phyloP scores from a whole-genome alignment of 2,888 invertebrate species.

The Rhingia rostrata region DNA sequence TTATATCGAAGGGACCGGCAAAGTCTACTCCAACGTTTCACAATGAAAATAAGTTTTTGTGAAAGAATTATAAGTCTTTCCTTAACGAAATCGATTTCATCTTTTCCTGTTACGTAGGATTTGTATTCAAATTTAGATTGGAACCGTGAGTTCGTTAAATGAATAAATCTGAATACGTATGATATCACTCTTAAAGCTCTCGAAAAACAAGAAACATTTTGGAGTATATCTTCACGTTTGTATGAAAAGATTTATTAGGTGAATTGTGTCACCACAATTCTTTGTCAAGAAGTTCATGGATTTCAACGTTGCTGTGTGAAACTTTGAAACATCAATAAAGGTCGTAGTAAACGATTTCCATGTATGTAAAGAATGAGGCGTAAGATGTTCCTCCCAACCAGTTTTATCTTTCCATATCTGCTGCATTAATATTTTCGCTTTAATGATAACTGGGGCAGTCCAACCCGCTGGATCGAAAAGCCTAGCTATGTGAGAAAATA shows the following conservation, averaged over 20 bases:
- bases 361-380: not conserved
- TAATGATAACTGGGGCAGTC: slow-evolving; percentile 49
- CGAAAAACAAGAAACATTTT: slow-evolving; percentile 18
- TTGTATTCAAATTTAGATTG: not conserved
- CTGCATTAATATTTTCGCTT: slow-evolving; percentile 59
- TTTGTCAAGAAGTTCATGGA: slow-evolving; percentile 27
- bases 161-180: slow-evolving; percentile 47
- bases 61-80: slow-evolving; percentile 17
- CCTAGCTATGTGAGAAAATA: slow-evolving; percentile 44
- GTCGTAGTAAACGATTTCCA: slow-evolving; percentile 29
- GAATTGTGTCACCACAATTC: slow-evolving; percentile 46
- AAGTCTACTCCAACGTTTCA: slow-evolving; percentile 54
- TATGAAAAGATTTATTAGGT: not conserved
- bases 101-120: not conserved
- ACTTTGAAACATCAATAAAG: slow-evolving; percentile 29
- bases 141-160: not conserved
- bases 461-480: slow-evolving; percentile 52
- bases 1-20: slow-evolving; percentile 58
- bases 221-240: not conserved
- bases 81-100: slow-evolving; percentile 33
- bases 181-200: slow-evolving; percentile 45
- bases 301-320: slow-evolving; percentile 2
- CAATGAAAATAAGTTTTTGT: not conserved
- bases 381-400: slow-evolving; percentile 35
- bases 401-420: slow-evolving; percentile 49